Conservation (phyloP, 2,888 invertebrate genomes). For the Drosophila planitibia region DNA sequence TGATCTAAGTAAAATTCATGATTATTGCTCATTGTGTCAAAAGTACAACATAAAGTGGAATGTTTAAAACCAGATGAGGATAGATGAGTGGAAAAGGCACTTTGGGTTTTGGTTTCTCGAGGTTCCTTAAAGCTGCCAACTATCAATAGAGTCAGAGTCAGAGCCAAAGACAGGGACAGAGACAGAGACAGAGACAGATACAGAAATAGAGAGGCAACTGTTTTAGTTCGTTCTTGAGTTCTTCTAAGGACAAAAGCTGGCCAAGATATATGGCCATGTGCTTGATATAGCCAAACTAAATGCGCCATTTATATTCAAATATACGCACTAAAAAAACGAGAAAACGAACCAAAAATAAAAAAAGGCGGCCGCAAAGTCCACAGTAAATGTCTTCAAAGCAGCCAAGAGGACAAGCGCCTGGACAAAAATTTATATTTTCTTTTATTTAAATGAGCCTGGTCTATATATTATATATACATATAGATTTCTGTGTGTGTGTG, state of each 20-base stretch:
- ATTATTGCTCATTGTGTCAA: slow-evolving; percentile 82
- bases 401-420: slow-evolving; percentile 65
- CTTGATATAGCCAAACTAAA: slow-evolving; percentile 82
- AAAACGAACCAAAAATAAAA: slow-evolving; percentile 70
- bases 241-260: slow-evolving; percentile 55
- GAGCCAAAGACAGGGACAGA: slow-evolving; percentile 5
- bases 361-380: slow-evolving; percentile 65
- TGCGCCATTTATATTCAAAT: slow-evolving; percentile 82
- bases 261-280: slow-evolving; percentile 77
- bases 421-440: slow-evolving; percentile 72
- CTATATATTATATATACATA: slow-evolving; percentile 27
- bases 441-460: slow-evolving; percentile 77
- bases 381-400: slow-evolving; percentile 47
- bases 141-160: slow-evolving; percentile 65
- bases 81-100: slow-evolving; percentile 60
- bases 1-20: slow-evolving; percentile 79
- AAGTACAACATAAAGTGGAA: slow-evolving; percentile 80
- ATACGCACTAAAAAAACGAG: slow-evolving; percentile 77
- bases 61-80: slow-evolving; percentile 79
- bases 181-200: not conserved
- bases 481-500: slow-evolving; percentile 31
- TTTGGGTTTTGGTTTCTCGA: slow-evolving; percentile 28
- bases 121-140: slow-evolving; percentile 62
- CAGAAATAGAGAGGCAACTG: slow-evolving; percentile 22
- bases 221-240: slow-evolving; percentile 32